These are phyloP conservation scores for Tricholaema leucomelas DNA, from an alignment of 2,113 vertebrate genomes.

Conservation along the genomic window DNA sequence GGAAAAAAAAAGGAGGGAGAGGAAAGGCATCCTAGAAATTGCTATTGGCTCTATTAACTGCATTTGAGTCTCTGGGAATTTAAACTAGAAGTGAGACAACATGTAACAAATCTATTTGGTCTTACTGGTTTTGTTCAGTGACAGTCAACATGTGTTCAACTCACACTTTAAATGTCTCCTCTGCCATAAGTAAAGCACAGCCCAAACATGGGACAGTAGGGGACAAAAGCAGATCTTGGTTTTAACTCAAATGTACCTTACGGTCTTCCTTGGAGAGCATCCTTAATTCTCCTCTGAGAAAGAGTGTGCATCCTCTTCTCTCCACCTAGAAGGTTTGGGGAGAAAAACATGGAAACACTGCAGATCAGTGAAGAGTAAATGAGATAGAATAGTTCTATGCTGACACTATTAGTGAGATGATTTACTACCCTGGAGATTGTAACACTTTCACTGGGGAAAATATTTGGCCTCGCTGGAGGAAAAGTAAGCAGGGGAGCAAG, in stretches of 20 bases:
- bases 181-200: background rate
- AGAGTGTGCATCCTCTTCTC: background rate
- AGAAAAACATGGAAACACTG: background rate
- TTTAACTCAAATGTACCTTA: background rate
- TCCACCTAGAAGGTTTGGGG: background rate
- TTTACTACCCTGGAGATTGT: slow-evolving; percentile 20
- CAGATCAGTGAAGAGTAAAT: background rate
- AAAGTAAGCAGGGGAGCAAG: slow-evolving; percentile 40
- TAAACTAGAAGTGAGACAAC: too few species aligned
- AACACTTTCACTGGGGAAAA: background rate
- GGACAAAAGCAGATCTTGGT: background rate
- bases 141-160: background rate
- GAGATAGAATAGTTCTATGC: background rate
- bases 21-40: too few species aligned
- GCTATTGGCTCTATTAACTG: too few species aligned
- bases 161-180: background rate
- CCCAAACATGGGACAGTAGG: background rate
- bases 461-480: slow-evolving; percentile 18
- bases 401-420: slow-evolving; percentile 36
- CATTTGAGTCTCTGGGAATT: too few species aligned
- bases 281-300: background rate
- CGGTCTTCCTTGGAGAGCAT: background rate
- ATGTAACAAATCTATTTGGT: background rate
- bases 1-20: too few species aligned
- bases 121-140: background rate